Percentiles rank a stretch among this genome's conserved stretches.
These are phyloP conservation scores for Melitaea athalia DNA, from an alignment of 2,888 invertebrate genomes.

Conservation along the genomic window DNA sequence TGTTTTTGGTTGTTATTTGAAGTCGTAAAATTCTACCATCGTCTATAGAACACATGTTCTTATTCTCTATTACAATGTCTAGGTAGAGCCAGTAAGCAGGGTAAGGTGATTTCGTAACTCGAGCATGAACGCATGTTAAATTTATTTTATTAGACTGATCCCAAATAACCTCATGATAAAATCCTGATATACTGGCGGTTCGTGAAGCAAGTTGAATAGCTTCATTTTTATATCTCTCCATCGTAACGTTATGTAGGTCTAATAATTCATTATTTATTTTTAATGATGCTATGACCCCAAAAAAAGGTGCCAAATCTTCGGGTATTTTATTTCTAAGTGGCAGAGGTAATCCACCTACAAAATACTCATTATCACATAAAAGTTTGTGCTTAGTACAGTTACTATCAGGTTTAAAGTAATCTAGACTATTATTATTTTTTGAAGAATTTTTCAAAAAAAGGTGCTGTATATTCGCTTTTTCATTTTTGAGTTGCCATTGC, in stretches of 20 bases:
- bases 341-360: slow-evolving; percentile 61
- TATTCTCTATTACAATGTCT: slow-evolving; percentile 57
- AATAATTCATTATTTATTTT: slow-evolving; percentile 56
- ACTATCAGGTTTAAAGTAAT: slow-evolving; percentile 7
- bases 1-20: slow-evolving; percentile 57
- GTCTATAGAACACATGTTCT: slow-evolving; percentile 56
- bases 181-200: slow-evolving; percentile 71
- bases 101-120: slow-evolving; percentile 50
- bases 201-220: slow-evolving; percentile 66
- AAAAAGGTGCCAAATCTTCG: slow-evolving; percentile 57
- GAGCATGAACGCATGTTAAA: slow-evolving; percentile 67
- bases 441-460: neutral
- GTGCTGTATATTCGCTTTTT: neutral
- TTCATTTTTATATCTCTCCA: slow-evolving; percentile 59
- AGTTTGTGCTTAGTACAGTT: slow-evolving; percentile 18
- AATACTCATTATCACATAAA: slow-evolving; percentile 68
- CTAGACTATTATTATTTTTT: neutral
- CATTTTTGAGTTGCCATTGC: neutral
- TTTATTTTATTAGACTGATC: slow-evolving; percentile 66
- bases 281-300: slow-evolving; percentile 61
- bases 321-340: slow-evolving; percentile 45
- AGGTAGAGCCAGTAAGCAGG: slow-evolving; percentile 65
- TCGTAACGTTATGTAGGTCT: slow-evolving; percentile 58
- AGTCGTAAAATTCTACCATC: slow-evolving; percentile 66
- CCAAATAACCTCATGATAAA: slow-evolving; percentile 70